Conservation (phyloP, 2,888 invertebrate species). For the Deilephila elpenor region DNA sequence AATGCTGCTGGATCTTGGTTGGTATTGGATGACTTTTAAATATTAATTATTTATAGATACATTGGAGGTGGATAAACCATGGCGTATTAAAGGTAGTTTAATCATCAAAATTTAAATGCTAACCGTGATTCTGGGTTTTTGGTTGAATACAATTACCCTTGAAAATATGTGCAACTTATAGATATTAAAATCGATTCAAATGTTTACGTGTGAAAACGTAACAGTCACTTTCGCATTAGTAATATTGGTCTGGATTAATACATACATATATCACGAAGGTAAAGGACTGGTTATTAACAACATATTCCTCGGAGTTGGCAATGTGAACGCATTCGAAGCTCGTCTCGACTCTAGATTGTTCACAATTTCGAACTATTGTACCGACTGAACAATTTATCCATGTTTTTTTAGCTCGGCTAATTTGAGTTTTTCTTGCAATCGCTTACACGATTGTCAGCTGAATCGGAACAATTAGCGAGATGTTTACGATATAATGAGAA, state of each 20-base stretch:
- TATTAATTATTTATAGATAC: no score
- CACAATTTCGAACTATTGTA: conserved; percentile 24
- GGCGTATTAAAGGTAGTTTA: no score
- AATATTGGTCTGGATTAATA: background rate
- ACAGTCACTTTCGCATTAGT: background rate
- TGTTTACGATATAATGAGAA: conserved; percentile 25
- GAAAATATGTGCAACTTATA: no score
- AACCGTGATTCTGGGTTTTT: no score
- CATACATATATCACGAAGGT: background rate
- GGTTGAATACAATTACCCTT: no score
- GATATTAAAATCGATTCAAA: no score
- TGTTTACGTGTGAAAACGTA: no score
- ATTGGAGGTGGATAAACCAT: no score
- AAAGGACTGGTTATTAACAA: background rate
- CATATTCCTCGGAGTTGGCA: background rate
- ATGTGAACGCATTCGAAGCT: conserved; percentile 17
- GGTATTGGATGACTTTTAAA: no score
- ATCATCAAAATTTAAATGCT: no score
- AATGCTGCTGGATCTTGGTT: no score
- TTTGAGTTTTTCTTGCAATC: conserved; percentile 7
- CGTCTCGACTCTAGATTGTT: background rate
- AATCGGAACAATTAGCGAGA: conserved; percentile 18
- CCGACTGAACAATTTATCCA: conserved; percentile 19
- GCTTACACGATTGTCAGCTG: conserved; percentile 7
- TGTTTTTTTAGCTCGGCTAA: conserved; percentile 13